Evolutionary conservation across 2,888 invertebrate genomes (phyloP).

Genomic region (Epistrophella euchroma): DNA sequence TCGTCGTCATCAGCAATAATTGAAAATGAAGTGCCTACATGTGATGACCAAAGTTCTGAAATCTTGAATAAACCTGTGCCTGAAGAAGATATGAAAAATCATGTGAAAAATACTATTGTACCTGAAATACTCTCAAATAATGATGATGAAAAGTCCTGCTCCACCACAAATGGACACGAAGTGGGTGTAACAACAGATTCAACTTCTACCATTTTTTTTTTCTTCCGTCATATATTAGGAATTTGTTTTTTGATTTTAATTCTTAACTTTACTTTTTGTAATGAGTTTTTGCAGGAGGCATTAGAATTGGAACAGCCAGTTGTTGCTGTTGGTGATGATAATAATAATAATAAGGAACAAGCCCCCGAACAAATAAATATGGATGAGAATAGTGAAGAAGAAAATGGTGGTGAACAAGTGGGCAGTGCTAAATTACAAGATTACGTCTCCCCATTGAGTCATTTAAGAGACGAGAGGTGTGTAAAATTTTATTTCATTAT

Average conservation of each 20-base stretch:
- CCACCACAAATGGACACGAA: constrained; percentile 61
- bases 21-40: constrained; percentile 20
- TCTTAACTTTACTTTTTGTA: constrained; percentile 55
- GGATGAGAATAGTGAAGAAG: constrained; percentile 7
- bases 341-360: constrained; percentile 31
- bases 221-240: constrained; percentile 20
- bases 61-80: constrained; percentile 34
- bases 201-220: constrained; percentile 48
- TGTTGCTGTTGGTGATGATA: constrained; percentile 9
- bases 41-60: constrained; percentile 26
- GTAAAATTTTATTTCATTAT: constrained; percentile 38
- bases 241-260: constrained; percentile 20
- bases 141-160: constrained; percentile 9
- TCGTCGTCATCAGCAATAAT: not conserved
- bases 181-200: constrained; percentile 71
- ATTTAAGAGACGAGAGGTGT: constrained; percentile 64
- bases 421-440: constrained; percentile 65
- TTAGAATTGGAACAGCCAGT: constrained; percentile 41
- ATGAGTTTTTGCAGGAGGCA: constrained; percentile 74
- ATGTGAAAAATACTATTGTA: constrained; percentile 45
- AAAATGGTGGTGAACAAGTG: constrained; percentile 15
- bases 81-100: constrained; percentile 40
- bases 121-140: constrained; percentile 49
- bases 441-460: constrained; percentile 63
- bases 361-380: constrained; percentile 7